Evolutionary conservation across 2,113 vertebrate genomes (phyloP).

Genomic region (Corydoras sp.): DNA sequence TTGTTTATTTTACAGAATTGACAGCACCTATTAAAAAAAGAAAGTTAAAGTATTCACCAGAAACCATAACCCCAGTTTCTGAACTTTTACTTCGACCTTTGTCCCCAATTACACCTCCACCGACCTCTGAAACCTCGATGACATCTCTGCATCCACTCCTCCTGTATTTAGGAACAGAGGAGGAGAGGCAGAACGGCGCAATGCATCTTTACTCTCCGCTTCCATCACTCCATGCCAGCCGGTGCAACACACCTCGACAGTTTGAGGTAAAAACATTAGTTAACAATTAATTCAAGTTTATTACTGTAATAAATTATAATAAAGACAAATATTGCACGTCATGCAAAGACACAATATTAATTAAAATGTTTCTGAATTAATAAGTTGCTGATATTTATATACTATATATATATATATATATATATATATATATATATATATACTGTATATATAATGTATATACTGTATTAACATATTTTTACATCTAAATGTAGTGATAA

Average conservation of each 20-base stretch:
- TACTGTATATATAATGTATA: too few species aligned
- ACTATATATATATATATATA: too few species aligned
- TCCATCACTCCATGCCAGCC: conserved; percentile 84
- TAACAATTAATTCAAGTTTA: too few species aligned
- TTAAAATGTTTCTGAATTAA: too few species aligned
- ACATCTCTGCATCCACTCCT: conserved; percentile 68
- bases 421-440: too few species aligned
- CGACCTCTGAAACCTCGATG: conserved; percentile 65
- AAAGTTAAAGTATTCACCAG: conserved; percentile 80
- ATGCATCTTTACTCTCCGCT: conserved; percentile 80
- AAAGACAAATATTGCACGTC: too few species aligned
- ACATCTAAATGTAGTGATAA: too few species aligned
- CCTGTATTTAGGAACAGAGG: conserved; percentile 66
- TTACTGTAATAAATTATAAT: too few species aligned
- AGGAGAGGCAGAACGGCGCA: conserved; percentile 74
- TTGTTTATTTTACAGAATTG: conserved; percentile 66
- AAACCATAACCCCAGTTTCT: conserved; percentile 52
- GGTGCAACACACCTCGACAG: conserved; percentile 96
- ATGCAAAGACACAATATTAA: too few species aligned
- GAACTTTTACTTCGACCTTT: conserved; percentile 78
- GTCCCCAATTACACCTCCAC: conserved; percentile 82
- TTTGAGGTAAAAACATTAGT: conserved; percentile 76
- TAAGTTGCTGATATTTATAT: too few species aligned
- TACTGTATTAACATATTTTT: too few species aligned
- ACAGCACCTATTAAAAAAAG: conserved; percentile 90